Conservation (phyloP, 2,888 invertebrate species). For the Epistrophe grossulariae region DNA sequence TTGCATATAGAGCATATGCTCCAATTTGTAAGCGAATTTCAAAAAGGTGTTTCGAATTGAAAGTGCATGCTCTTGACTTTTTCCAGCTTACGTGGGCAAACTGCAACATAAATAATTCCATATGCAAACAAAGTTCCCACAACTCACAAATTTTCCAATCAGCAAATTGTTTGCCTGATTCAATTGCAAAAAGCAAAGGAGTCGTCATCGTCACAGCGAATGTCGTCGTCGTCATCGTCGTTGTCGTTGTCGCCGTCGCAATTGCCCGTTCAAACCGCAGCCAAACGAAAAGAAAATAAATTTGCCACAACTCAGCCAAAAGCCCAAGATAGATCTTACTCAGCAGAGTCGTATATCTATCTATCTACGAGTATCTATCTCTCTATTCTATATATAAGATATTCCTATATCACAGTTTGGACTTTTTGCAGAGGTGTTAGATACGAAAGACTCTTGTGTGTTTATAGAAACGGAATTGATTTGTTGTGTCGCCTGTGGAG, state of each 20-base stretch:
- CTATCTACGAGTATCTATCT: background rate
- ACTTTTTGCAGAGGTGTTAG: constrained; percentile 70
- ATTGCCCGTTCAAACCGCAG: background rate
- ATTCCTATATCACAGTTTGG: constrained; percentile 54
- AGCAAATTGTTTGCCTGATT: constrained; percentile 54
- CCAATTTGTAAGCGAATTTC: constrained; percentile 60
- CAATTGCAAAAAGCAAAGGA: constrained; percentile 70
- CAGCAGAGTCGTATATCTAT: constrained; percentile 4
- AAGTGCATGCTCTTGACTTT: constrained; percentile 74
- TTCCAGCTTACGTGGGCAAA: constrained; percentile 49
- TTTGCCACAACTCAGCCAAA: constrained; percentile 34
- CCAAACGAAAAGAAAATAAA: constrained; percentile 7
- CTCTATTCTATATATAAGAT: constrained; percentile 8
- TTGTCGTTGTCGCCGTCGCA: background rate
- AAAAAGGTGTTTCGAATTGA: constrained; percentile 48
- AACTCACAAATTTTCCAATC: constrained; percentile 58
- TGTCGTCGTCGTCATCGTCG: background rate
- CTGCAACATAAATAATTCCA: constrained; percentile 59
- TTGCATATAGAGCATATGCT: constrained; percentile 36
- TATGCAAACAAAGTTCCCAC: constrained; percentile 58
- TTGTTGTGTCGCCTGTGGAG: constrained; percentile 64
- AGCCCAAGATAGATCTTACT: constrained; percentile 32
- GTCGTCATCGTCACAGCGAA: constrained; percentile 73
- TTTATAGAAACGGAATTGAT: constrained; percentile 55
- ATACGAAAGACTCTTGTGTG: constrained; percentile 19